Percentiles rank a stretch among this genome's conserved stretches.
Evolutionary conservation across 2,797 vertebrate genomes (phyloP).

Genomic region (Sandelia bainsii): DNA sequence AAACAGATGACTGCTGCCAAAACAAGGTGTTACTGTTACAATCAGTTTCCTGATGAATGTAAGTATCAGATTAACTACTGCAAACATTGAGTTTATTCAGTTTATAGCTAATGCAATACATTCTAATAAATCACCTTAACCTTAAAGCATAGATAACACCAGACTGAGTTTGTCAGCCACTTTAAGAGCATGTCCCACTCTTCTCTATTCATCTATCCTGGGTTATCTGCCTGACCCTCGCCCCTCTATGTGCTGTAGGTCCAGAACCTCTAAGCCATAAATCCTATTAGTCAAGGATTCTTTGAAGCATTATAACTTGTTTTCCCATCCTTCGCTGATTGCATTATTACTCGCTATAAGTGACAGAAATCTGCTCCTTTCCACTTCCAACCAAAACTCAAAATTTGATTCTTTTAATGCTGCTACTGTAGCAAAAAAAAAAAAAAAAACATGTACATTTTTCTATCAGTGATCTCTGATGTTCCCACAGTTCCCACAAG

Average conservation of each 20-base stretch:
- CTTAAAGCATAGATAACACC: not conserved
- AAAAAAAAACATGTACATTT: not conserved
- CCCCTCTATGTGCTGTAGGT: constrained; percentile 82
- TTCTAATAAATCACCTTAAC: not conserved
- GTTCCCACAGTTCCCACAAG: constrained; percentile 3
- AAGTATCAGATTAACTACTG: not conserved
- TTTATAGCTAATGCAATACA: not conserved
- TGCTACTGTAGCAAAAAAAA: not conserved
- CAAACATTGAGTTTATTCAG: not conserved
- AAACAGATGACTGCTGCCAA: constrained; percentile 38
- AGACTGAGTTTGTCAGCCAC: constrained; percentile 12
- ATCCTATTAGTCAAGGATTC: constrained; percentile 87
- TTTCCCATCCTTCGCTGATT: constrained; percentile 70
- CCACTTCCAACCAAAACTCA: not conserved
- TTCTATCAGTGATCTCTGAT: not conserved
- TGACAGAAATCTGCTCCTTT: constrained; percentile 23
- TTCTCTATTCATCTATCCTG: constrained; percentile 61
- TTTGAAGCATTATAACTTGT: constrained; percentile 80
- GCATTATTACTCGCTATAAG: constrained; percentile 58
- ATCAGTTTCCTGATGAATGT: constrained; percentile 11
- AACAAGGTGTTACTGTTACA: constrained; percentile 33
- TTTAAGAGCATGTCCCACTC: constrained; percentile 13
- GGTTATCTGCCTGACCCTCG: constrained; percentile 78
- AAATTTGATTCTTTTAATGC: not conserved
- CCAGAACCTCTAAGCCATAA: constrained; percentile 83